Conservation (phyloP, 37 sponge, comb jelly and placozoan species). For the Oopsacas minuta region DNA sequence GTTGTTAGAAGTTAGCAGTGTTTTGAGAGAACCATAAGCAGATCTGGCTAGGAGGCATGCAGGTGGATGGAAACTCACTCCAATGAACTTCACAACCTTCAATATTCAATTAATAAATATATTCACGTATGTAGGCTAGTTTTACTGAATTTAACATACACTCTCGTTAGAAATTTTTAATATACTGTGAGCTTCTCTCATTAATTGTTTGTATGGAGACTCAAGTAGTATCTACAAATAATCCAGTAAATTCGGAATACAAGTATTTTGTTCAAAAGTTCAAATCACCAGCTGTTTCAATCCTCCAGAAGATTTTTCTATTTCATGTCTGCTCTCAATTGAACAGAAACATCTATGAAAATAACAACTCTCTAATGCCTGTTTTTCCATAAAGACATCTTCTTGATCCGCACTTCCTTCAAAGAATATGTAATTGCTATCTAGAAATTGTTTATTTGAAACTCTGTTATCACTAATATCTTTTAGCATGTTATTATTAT, state of each 20-base stretch:
- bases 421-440: background rate
- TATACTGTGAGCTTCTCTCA: background rate
- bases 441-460: background rate
- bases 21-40: background rate
- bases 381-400: background rate
- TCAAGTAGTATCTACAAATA: background rate
- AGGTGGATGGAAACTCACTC: constrained; percentile 1
- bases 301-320: background rate
- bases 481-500: background rate
- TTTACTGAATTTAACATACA: background rate
- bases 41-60: background rate
- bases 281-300: background rate
- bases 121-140: background rate
- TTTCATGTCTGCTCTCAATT: background rate
- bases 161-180: background rate
- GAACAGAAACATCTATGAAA: background rate
- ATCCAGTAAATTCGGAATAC: background rate
- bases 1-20: background rate
- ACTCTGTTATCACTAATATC: background rate
- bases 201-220: background rate
- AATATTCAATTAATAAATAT: background rate
- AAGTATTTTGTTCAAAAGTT: background rate
- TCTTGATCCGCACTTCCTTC: background rate
- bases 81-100: background rate
- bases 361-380: background rate